Evolutionary conservation across 2,888 invertebrate genomes (phyloP), one percentile per base, ranked within the genome.

Genomic region (Agonum fuliginosum): DNA sequence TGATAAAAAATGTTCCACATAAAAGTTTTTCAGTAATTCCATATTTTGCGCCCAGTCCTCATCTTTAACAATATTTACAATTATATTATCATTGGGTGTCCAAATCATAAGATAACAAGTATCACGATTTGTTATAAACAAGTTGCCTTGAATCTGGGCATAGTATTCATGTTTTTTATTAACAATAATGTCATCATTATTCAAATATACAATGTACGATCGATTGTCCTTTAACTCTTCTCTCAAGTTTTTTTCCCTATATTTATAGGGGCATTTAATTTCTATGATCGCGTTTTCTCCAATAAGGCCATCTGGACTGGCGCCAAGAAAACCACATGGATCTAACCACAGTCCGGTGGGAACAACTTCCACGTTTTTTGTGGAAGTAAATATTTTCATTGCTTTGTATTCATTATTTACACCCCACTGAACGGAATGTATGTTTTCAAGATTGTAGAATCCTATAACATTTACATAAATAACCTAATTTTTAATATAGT

Each of bases 261-360:
- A 41, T n/a, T 41, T 41, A 41, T 41, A 41, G 41, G 41, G 41
- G 41, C 41, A 41, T 41, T 41, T 8, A 30, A 30, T 30, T 30
- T 30, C 30, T 30, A 30, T 30, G 30, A 30, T 30, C 3, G 30
- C 30, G 30, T 30, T 30, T 3, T 30, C 8, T 30, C 30, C 30
- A 30, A 30, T 30, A 30, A 46, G 17, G 14, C 78, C 78, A 71
- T 78, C 71, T n/a, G 71, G 78, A 14, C 19, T 71, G 10, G 71
- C 78, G 19, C 78, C 78, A 12, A 70, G 62, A 24, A 41, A 70
- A 1, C 69, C 69, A 67, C n/a, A 77, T 43, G 19, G 46, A 58
- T 20, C 65, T 22, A 75, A 37, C 75, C 75, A 75, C 8, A 75
- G n/a, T 1, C 65, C 75, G 41, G 5, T 41, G 3, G 41, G 41